Conservation (phyloP, 2,888 invertebrate species). For the Napeogenes inachia region DNA sequence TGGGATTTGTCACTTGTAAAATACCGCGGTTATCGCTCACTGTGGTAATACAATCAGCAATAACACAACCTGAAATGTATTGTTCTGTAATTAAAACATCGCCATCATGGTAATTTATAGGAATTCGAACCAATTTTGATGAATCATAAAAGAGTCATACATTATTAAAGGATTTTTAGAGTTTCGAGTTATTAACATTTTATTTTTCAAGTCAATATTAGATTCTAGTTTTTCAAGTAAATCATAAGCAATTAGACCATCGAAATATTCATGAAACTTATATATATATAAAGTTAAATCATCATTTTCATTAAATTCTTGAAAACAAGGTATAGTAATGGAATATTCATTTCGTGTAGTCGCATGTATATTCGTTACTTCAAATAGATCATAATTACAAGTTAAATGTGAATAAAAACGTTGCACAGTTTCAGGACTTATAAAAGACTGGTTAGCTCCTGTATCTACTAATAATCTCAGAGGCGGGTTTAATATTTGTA, state of each 20-base stretch:
- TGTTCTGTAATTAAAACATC: constrained; percentile 24
- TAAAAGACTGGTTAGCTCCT: constrained; percentile 20
- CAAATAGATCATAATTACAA: constrained; percentile 8
- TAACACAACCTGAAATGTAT: constrained; percentile 20
- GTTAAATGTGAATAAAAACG: constrained; percentile 9
- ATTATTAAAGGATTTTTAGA: constrained; percentile 7
- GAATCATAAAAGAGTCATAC: constrained; percentile 21
- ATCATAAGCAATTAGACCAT: constrained; percentile 16
- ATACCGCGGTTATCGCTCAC: constrained; percentile 27
- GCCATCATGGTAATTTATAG: constrained; percentile 23
- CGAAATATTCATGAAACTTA: constrained; percentile 20
- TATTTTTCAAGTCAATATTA: constrained; percentile 2
- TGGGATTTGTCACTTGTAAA: constrained; percentile 32
- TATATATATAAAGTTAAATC: constrained; percentile 17
- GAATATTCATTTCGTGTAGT: constrained; percentile 14
- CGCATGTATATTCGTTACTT: background rate
- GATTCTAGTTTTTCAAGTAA: constrained; percentile 8
- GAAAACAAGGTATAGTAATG: constrained; percentile 12
- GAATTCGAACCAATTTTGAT: constrained; percentile 21
- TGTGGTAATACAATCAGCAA: constrained; percentile 19
- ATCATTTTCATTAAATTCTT: constrained; percentile 9
- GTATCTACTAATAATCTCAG: constrained; percentile 21
- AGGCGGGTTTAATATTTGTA: constrained; percentile 12
- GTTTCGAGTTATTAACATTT: background rate
- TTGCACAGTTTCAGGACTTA: constrained; percentile 15